phyloP scores from a whole-genome alignment of 2,113 vertebrate genomes.

The Polypterus senegalus region DNA sequence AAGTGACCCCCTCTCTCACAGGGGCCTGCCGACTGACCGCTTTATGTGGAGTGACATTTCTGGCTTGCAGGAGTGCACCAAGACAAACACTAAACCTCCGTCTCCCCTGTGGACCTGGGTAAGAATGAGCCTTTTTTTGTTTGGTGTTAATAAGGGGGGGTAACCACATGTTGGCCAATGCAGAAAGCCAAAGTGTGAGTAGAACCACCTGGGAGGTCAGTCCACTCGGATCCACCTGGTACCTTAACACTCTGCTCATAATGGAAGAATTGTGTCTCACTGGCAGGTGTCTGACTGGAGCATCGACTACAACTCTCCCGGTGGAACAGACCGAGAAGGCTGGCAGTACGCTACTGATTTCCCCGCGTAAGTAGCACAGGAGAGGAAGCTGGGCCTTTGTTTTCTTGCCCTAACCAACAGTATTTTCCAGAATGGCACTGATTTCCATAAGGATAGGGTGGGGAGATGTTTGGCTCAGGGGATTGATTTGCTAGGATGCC shows the following conservation, averaged over 20 bases:
- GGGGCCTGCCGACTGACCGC: slow-evolving; percentile 89
- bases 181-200: too few species aligned
- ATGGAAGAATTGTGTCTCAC: slow-evolving; percentile 4
- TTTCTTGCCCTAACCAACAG: too few species aligned
- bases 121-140: slow-evolving; percentile 17
- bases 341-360: slow-evolving; percentile 97
- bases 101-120: slow-evolving; percentile 93
- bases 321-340: slow-evolving; percentile 79
- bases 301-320: slow-evolving; percentile 65
- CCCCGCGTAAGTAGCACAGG: slow-evolving; percentile 59
- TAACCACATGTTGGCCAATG: too few species aligned
- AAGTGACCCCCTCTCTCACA: slow-evolving; percentile 26
- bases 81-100: slow-evolving; percentile 71
- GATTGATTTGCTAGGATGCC: too few species aligned
- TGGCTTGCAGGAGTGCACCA: slow-evolving; percentile 83
- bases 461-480: too few species aligned
- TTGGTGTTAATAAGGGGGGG: too few species aligned
- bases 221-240: too few species aligned
- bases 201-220: too few species aligned
- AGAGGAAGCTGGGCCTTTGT: too few species aligned
- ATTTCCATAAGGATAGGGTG: too few species aligned
- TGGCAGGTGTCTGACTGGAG: slow-evolving; percentile 81
- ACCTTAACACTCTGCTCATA: not conserved
- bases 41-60: slow-evolving; percentile 95
- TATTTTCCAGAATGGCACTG: too few species aligned